A percentile compares a stretch with the other conserved stretches of the same genome.
phyloP scores from a whole-genome alignment of 2,797 vertebrate genomes.

The Coccyzus lansbergi region DNA sequence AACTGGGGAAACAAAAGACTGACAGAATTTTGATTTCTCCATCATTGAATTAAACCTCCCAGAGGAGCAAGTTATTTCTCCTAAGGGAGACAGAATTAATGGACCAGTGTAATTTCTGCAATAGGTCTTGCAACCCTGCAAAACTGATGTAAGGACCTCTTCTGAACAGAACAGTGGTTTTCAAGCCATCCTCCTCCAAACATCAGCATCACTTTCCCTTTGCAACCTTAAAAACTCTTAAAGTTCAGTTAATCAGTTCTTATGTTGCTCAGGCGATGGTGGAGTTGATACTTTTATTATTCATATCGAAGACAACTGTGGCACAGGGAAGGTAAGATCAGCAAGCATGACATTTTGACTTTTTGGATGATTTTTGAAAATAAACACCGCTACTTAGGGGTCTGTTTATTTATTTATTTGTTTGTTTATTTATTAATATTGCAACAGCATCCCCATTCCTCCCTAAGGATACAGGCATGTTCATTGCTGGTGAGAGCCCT shows the following conservation, averaged over 20 bases:
- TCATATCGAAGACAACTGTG: not conserved
- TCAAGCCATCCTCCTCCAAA: not conserved
- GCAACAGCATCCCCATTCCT: not conserved
- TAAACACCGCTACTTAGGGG: not conserved
- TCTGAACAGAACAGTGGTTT: not conserved
- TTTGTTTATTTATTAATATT: not conserved
- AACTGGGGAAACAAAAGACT: not conserved
- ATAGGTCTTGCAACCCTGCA: not conserved
- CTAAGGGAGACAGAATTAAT: not conserved
- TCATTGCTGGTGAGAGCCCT: not conserved
- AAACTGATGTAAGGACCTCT: not conserved
- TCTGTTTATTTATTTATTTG: not conserved
- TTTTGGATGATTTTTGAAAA: not conserved
- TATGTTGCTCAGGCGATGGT: not conserved
- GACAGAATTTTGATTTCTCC: not conserved
- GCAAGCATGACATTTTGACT: not conserved
- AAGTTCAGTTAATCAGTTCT: not conserved
- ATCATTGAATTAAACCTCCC: not conserved
- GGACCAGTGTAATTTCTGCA: not conserved
- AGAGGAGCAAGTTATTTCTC: not conserved
- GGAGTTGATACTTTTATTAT: not conserved
- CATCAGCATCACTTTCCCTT: not conserved
- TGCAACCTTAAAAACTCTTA: not conserved
- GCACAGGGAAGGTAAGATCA: not conserved
- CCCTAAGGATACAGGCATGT: not conserved